Evolutionary conservation across 2,113 vertebrate species (phyloP).

Genomic region (Tetrao urogallus): DNA sequence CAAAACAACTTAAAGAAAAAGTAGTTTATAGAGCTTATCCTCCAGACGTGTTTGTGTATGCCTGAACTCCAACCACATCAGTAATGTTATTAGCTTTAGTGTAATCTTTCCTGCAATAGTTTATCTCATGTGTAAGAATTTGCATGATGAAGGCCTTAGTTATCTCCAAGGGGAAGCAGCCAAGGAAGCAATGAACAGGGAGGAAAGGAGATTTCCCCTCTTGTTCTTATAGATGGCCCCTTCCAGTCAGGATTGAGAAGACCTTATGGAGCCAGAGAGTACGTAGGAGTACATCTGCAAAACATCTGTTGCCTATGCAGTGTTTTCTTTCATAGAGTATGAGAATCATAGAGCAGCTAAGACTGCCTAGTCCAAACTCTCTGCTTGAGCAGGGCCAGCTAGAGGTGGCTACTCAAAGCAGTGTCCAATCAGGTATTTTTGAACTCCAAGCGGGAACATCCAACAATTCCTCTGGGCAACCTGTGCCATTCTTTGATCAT

Average conservation of each 20-base stretch:
- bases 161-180: neutral
- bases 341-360: neutral
- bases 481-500: neutral
- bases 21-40: neutral
- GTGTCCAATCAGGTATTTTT: neutral
- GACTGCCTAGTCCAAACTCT: neutral
- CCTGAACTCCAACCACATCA: neutral
- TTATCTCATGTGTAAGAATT: neutral
- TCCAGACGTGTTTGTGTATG: accelerated
- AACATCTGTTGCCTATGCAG: neutral
- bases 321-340: neutral
- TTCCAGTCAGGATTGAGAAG: neutral
- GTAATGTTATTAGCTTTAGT: neutral
- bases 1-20: neutral
- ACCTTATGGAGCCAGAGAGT: neutral
- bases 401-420: neutral
- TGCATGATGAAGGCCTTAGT: neutral
- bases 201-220: neutral
- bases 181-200: neutral
- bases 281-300: neutral
- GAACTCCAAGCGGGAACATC: neutral
- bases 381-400: neutral
- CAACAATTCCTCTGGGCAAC: neutral
- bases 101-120: neutral
- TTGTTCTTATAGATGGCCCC: neutral